Conservation (phyloP, 2,888 invertebrate species). For the Galerucella nymphaeae region DNA sequence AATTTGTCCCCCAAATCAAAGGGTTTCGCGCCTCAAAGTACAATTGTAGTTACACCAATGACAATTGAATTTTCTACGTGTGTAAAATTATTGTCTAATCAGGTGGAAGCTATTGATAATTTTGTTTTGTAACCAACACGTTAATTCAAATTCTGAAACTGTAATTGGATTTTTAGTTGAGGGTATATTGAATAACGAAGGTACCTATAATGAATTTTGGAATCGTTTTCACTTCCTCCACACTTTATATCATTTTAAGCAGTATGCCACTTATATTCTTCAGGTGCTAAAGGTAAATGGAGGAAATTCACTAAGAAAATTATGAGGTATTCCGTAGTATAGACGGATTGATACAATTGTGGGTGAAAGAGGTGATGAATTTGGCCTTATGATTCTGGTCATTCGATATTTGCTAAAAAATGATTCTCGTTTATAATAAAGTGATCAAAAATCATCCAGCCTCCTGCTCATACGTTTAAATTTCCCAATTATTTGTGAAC, state of each 20-base stretch:
- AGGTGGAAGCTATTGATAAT: constrained; percentile 3
- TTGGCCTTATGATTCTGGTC: too few relatives aligned
- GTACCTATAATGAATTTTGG: too few relatives aligned
- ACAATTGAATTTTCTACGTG: neutral
- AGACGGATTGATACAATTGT: too few relatives aligned
- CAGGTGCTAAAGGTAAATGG: too few relatives aligned
- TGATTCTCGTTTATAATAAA: neutral
- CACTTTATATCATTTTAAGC: too few relatives aligned
- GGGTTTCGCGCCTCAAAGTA: constrained; percentile 6
- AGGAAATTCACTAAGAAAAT: too few relatives aligned
- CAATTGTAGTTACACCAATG: neutral
- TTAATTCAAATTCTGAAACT: constrained; percentile 4
- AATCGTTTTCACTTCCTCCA: too few relatives aligned
- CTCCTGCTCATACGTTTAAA: neutral
- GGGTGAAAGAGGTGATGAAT: too few relatives aligned
- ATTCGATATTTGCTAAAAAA: neutral
- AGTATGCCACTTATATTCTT: too few relatives aligned
- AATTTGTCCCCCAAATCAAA: constrained; percentile 6
- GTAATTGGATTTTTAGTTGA: neutral
- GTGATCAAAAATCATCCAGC: neutral
- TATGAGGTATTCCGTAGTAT: too few relatives aligned
- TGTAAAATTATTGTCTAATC: neutral
- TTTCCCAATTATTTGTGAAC: constrained; percentile 1
- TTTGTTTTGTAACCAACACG: neutral
- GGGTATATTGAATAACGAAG: neutral